A percentile compares a stretch with the other conserved stretches of the same genome.
These are phyloP conservation scores for Melanaphis sacchari DNA, from an alignment of 1,140 invertebrate species.

Conservation along the genomic window DNA sequence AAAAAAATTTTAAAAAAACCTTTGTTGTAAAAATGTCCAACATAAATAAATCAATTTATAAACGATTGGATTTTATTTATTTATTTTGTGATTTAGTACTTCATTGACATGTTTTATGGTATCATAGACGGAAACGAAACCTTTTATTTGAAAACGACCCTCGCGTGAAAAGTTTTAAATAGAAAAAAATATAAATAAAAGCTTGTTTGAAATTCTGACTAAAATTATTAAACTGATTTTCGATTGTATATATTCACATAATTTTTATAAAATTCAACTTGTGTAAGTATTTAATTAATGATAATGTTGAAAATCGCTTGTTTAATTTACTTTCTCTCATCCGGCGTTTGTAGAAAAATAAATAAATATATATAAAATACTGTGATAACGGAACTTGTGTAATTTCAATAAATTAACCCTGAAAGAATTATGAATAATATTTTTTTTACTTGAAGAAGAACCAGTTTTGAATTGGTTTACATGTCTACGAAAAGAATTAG, in stretches of 20 bases:
- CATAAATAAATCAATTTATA: slow-evolving; percentile 6
- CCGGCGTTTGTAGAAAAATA: background rate
- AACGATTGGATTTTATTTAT: slow-evolving; percentile 21
- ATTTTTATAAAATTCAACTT: background rate
- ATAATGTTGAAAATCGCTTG: background rate
- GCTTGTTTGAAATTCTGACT: background rate
- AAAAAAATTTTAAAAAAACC: background rate
- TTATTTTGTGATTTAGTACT: slow-evolving; percentile 28
- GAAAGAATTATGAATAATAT: background rate
- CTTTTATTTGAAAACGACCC: background rate
- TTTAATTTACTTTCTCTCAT: background rate
- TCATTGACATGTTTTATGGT: slow-evolving; percentile 5
- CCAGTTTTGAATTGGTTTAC: background rate
- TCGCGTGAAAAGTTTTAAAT: slow-evolving; percentile 8
- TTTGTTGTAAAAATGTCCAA: background rate
- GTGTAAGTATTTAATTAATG: slow-evolving; percentile 1
- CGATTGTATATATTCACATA: background rate
- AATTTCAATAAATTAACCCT: background rate
- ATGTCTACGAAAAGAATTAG: background rate
- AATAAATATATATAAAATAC: background rate
- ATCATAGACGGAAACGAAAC: background rate
- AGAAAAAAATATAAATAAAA: background rate
- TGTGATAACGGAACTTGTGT: background rate
- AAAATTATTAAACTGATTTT: background rate
- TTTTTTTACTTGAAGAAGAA: background rate